Conservation (phyloP, 1,140 invertebrate species). For the Drosophila takahashii region DNA sequence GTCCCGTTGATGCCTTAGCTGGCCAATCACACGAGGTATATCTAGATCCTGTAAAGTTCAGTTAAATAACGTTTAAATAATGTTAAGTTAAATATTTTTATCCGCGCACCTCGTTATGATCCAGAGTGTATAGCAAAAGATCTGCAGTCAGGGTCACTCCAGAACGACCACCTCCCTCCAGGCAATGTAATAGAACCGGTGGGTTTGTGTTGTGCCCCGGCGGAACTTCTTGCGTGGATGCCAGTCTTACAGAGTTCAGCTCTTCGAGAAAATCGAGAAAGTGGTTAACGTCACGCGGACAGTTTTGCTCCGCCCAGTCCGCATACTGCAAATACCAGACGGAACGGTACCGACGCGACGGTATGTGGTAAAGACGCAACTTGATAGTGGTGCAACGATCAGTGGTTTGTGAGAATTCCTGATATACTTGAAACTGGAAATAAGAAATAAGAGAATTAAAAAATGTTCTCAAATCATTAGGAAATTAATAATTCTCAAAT, state of each 20-base stretch:
- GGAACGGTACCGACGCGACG: slow-evolving; percentile 86
- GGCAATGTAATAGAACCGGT: slow-evolving; percentile 90
- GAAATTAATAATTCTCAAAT: no score
- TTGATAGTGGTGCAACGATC: slow-evolving; percentile 87
- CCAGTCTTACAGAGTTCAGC: slow-evolving; percentile 91
- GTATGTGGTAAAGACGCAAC: slow-evolving; percentile 86
- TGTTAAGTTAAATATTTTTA: neutral
- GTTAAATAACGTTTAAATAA: neutral
- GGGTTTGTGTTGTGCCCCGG: slow-evolving; percentile 89
- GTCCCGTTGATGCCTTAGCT: slow-evolving; percentile 93
- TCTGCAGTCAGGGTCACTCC: slow-evolving; percentile 92
- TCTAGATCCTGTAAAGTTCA: slow-evolving; percentile 88
- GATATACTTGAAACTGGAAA: slow-evolving; percentile 89
- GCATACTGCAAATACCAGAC: slow-evolving; percentile 94
- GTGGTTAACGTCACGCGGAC: slow-evolving; percentile 88
- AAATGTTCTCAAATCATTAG: no score
- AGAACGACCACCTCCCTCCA: slow-evolving; percentile 89
- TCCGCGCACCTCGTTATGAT: slow-evolving; percentile 91
- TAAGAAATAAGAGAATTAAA: slow-evolving; percentile 35
- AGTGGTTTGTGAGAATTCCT: slow-evolving; percentile 87
- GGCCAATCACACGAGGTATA: slow-evolving; percentile 90
- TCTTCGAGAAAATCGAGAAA: slow-evolving; percentile 94
- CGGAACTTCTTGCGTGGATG: slow-evolving; percentile 88
- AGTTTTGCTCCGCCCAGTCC: slow-evolving; percentile 90
- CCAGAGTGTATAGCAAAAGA: slow-evolving; percentile 92